Evolutionary conservation across 2,888 invertebrate genomes (phyloP).

Genomic region (Mythimna ferrago): DNA sequence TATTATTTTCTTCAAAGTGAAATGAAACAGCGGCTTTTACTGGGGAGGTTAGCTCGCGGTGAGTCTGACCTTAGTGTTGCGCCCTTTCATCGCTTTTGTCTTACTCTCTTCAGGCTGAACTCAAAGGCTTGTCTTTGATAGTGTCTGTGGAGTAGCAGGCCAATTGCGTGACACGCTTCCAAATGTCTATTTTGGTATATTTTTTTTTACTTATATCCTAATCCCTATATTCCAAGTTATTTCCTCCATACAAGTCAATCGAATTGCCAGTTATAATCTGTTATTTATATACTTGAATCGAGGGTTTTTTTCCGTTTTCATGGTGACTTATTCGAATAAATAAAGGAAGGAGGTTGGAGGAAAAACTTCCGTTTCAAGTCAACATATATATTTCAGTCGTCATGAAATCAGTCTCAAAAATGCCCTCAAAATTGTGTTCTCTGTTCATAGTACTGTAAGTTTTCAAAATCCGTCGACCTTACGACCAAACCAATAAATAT

Average conservation of each 20-base stretch:
- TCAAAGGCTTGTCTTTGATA: conserved; percentile 46
- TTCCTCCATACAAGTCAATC: background rate
- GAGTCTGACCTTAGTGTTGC: conserved; percentile 23
- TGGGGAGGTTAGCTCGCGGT: conserved; percentile 32
- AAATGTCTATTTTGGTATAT: no score
- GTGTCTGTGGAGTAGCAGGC: conserved; percentile 10
- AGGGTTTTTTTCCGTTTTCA: background rate
- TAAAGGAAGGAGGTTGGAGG: background rate
- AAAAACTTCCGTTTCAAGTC: background rate
- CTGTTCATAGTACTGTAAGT: background rate
- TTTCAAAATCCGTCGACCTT: background rate
- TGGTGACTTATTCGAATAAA: background rate
- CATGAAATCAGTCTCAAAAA: background rate
- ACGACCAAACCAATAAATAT: conserved; percentile 6
- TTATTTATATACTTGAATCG: background rate
- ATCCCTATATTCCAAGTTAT: background rate
- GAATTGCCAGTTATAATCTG: background rate
- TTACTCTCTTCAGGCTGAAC: conserved; percentile 35
- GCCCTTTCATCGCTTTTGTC: conserved; percentile 53
- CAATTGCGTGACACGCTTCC: conserved; percentile 19
- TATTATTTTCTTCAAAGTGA: conserved; percentile 16
- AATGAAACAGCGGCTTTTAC: conserved; percentile 25
- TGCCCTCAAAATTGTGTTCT: background rate
- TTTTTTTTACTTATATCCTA: background rate
- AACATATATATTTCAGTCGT: background rate